A percentile compares a stretch with the other conserved stretches of the same genome.
Evolutionary conservation across 2,113 vertebrate genomes (phyloP).

Genomic region (Turnix velox): DNA sequence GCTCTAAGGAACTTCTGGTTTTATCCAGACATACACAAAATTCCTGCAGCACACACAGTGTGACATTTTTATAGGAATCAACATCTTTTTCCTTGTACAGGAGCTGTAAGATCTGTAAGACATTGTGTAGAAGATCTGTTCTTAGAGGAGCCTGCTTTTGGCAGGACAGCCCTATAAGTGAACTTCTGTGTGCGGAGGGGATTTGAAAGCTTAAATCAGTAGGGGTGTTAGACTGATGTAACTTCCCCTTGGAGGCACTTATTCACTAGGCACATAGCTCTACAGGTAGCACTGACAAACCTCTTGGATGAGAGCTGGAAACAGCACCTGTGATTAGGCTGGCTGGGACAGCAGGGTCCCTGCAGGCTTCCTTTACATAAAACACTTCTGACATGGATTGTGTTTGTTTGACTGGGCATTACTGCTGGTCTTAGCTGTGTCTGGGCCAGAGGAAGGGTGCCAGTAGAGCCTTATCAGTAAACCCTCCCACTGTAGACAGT

Average conservation of each 20-base stretch:
- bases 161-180: rapidly evolving
- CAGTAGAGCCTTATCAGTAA: not conserved
- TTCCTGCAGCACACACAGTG: rapidly evolving
- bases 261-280: not conserved
- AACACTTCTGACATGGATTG: not conserved
- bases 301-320: not conserved
- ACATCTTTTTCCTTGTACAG: not conserved
- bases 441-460: not conserved
- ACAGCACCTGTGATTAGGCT: not conserved
- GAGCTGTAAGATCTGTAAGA: rapidly evolving
- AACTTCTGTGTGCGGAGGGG: not conserved
- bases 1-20: not conserved
- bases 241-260: not conserved
- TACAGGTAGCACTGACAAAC: not conserved
- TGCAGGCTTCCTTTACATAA: not conserved
- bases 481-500: not conserved
- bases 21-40: not conserved
- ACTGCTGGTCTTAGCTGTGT: not conserved
- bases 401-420: not conserved
- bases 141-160: not conserved
- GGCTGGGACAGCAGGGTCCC: not conserved
- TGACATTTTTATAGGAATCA: not conserved
- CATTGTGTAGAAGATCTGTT: not conserved
- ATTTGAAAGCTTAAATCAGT: not conserved
- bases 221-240: not conserved